A percentile compares a stretch with the other conserved stretches of the same genome.
phyloP scores from a whole-genome alignment of 1,140 invertebrate species.

The Drosophila santomea region DNA sequence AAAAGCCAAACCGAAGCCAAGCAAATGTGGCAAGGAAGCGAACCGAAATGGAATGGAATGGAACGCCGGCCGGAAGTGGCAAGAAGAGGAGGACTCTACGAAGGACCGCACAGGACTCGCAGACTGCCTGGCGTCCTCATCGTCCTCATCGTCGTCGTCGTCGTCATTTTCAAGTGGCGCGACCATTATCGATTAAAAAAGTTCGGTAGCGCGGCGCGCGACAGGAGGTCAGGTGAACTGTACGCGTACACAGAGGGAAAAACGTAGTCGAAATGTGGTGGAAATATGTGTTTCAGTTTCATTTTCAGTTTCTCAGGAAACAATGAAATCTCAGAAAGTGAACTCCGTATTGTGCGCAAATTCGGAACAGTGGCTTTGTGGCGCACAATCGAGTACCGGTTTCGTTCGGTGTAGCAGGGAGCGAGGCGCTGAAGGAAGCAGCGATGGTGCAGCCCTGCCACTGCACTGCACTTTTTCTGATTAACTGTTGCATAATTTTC shows the following conservation, averaged over 20 bases:
- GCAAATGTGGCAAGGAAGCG: conserved; percentile 10
- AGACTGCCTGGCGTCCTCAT: conserved; percentile 50
- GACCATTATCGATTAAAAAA: conserved; percentile 72
- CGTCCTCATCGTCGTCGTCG: conserved; percentile 16
- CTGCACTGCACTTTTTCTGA: conserved; percentile 58
- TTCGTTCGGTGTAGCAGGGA: neutral
- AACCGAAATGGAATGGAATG: conserved; percentile 9
- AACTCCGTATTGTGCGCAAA: neutral
- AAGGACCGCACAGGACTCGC: conserved; percentile 1
- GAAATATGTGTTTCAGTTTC: too few species aligned
- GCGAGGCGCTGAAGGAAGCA: neutral
- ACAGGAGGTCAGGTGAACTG: neutral
- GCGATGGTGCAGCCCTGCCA: neutral
- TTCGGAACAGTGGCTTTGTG: neutral
- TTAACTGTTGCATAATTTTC: conserved; percentile 68
- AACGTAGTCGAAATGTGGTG: neutral
- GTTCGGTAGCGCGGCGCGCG: conserved; percentile 3
- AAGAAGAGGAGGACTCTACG: neutral
- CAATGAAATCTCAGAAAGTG: neutral
- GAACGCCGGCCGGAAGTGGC: conserved; percentile 6
- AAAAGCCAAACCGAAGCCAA: conserved; percentile 42
- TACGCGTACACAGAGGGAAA: neutral
- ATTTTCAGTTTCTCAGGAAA: too few species aligned
- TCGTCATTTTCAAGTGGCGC: conserved; percentile 32
- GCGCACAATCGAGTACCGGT: neutral